These are phyloP conservation scores for Eurystomus glaucurus DNA, from an alignment of 2,797 vertebrate species.

Conservation along the genomic window DNA sequence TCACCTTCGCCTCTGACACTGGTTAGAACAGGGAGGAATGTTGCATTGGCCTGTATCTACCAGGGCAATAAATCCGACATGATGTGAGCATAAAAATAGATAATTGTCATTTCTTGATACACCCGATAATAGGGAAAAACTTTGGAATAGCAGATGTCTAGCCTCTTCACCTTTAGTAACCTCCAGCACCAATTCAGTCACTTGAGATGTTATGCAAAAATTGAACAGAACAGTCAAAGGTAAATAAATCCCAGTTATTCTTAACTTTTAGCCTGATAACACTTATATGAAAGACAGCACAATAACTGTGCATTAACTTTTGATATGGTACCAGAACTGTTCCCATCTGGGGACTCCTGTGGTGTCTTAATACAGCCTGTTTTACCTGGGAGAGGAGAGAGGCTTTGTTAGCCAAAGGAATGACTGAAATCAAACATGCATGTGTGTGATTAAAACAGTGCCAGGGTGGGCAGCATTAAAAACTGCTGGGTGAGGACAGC, in stretches of 20 bases:
- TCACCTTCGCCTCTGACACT: fast-evolving
- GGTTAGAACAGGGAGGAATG: background rate
- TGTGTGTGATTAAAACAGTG: background rate
- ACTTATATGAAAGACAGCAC: background rate
- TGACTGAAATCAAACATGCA: background rate
- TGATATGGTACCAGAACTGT: background rate
- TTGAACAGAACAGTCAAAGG: background rate
- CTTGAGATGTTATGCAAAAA: background rate
- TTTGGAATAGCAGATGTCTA: background rate
- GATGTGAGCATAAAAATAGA: background rate
- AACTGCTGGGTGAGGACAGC: background rate
- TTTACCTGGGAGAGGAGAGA: background rate
- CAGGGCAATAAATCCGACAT: background rate
- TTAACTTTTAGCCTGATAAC: background rate
- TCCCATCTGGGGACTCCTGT: background rate
- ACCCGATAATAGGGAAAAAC: background rate
- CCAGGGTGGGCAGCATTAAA: background rate
- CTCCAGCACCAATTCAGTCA: background rate
- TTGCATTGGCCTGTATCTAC: background rate
- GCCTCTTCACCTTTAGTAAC: background rate
- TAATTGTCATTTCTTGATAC: background rate
- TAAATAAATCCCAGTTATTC: background rate
- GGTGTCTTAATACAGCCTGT: background rate
- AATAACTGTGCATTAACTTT: background rate
- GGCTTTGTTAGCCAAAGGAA: background rate